Conservation (phyloP, 1,140 invertebrate species). For the Chrysomallon squamiferum region DNA sequence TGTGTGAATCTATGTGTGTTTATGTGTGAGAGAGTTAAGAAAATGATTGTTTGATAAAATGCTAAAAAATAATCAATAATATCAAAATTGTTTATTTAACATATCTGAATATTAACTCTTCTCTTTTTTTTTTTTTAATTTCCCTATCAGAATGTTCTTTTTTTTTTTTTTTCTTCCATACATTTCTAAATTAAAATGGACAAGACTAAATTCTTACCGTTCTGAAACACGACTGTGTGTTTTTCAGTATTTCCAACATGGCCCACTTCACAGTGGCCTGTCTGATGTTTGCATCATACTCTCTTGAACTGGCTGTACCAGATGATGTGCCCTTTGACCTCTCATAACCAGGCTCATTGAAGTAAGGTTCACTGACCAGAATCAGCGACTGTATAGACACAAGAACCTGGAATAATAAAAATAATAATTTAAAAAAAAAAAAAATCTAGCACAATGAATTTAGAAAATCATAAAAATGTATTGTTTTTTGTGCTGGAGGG, state of each 20-base stretch:
- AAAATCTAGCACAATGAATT: background rate
- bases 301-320: constrained; percentile 82
- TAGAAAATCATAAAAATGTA: background rate
- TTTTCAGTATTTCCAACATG: constrained; percentile 91
- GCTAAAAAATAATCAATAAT: too few species aligned
- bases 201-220: too few species aligned
- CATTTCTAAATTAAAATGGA: too few species aligned
- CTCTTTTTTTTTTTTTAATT: too few species aligned
- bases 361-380: constrained; percentile 94
- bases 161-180: too few species aligned
- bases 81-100: too few species aligned
- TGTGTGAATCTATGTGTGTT: too few species aligned
- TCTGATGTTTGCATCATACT: constrained; percentile 96
- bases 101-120: too few species aligned
- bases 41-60: too few species aligned
- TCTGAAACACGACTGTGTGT: constrained; percentile 92
- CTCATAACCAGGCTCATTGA: constrained; percentile 98
- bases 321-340: constrained; percentile 86
- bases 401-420: constrained; percentile 73
- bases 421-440: background rate
- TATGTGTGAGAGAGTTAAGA: too few species aligned
- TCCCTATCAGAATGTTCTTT: too few species aligned
- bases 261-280: constrained; percentile 95
- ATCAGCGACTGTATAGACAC: constrained; percentile 97
- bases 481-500: too few species aligned